Conservation (phyloP, 92 coral and sea anemone genomes). For the Porites divaricata region DNA sequence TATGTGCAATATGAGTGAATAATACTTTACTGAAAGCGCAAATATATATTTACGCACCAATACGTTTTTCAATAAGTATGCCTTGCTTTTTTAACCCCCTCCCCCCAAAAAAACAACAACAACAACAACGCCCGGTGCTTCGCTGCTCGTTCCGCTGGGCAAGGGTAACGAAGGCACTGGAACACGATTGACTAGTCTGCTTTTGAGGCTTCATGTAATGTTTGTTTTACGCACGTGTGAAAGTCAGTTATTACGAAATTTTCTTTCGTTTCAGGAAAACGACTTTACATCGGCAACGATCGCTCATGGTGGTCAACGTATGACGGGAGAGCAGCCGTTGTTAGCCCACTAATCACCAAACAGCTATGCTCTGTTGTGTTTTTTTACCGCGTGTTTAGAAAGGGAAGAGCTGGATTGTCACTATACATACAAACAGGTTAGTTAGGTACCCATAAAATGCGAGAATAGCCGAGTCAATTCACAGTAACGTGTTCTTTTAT, state of each 20-base stretch:
- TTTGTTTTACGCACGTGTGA: not conserved
- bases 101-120: not conserved
- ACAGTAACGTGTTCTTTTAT: not conserved
- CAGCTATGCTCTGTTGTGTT: conserved; percentile 24
- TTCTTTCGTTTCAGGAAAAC: conserved; percentile 30
- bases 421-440: conserved; percentile 24
- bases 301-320: conserved; percentile 19
- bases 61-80: not conserved
- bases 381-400: conserved; percentile 27
- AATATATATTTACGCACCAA: not conserved
- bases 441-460: not conserved
- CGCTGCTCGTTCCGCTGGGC: conserved; percentile 11
- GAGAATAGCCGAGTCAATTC: not conserved
- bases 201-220: not conserved
- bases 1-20: not conserved
- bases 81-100: no score
- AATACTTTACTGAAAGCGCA: not conserved
- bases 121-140: not conserved
- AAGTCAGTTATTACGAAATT: not conserved
- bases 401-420: conserved; percentile 22
- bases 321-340: conserved; percentile 43
- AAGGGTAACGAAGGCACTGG: conserved; percentile 3
- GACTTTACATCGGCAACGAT: conserved; percentile 39
- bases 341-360: conserved; percentile 23
- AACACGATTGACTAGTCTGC: not conserved